Evolutionary conservation across 2,797 vertebrate genomes (phyloP).

Genomic region (Danio kyathit): DNA sequence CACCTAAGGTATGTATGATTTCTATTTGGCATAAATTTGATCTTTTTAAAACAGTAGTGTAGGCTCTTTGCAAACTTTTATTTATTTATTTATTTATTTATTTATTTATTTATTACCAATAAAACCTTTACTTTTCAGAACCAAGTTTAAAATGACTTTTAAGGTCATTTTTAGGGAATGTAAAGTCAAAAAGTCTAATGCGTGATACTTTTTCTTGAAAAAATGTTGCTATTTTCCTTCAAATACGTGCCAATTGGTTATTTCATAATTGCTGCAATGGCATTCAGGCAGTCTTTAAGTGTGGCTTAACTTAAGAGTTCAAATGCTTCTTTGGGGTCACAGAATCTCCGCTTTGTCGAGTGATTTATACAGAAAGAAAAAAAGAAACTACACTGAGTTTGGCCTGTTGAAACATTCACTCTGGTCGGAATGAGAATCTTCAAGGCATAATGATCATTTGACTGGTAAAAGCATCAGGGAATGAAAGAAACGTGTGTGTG

Average conservation of each 20-base stretch:
- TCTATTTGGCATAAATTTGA: too few relatives aligned
- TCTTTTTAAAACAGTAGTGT: not conserved
- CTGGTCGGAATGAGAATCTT: not conserved
- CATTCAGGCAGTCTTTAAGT: not conserved
- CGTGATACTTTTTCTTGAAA: not conserved
- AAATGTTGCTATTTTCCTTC: not conserved
- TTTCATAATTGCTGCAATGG: not conserved
- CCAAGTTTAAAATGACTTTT: not conserved
- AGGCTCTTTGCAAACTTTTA: not conserved
- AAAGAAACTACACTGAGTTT: not conserved
- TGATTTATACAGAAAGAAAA: not conserved
- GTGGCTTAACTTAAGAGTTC: not conserved
- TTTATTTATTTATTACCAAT: too few relatives aligned
- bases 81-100: too few relatives aligned
- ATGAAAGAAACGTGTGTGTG: not conserved
- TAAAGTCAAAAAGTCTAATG: not conserved
- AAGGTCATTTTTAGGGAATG: not conserved
- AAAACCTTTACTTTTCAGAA: not conserved
- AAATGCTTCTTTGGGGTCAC: not conserved
- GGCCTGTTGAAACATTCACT: not conserved
- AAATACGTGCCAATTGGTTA: not conserved
- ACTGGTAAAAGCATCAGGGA: constrained; percentile 26
- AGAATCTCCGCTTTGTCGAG: not conserved
- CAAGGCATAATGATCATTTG: not conserved
- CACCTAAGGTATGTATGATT: too few relatives aligned